These are phyloP conservation scores for Eupithecia insigniata DNA, from an alignment of 2,888 invertebrate genomes.

Conservation along the genomic window DNA sequence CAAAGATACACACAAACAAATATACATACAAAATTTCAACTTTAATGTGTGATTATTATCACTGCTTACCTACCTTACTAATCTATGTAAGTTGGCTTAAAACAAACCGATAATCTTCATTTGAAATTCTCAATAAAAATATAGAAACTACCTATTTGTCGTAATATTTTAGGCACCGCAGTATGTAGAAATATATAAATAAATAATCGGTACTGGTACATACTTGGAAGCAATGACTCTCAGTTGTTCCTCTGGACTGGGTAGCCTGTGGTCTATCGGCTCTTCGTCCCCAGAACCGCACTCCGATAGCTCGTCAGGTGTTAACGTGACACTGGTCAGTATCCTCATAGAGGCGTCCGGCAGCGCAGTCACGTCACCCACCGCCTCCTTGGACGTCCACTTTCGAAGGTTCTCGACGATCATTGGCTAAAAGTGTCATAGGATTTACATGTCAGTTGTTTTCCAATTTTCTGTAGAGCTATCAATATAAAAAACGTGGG, in stretches of 20 bases:
- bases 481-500: neutral
- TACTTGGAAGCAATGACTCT: conserved; percentile 93
- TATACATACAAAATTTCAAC: neutral
- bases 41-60: neutral
- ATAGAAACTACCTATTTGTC: neutral
- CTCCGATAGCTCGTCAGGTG: conserved; percentile 81
- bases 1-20: too few relatives aligned
- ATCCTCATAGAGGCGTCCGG: conserved; percentile 91
- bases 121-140: neutral
- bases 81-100: neutral
- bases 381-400: conserved; percentile 93
- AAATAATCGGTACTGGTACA: conserved; percentile 9
- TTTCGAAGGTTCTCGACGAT: conserved; percentile 90
- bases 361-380: conserved; percentile 92
- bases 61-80: too few relatives aligned
- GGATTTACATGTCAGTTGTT: neutral
- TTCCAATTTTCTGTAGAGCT: neutral
- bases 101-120: neutral
- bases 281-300: conserved; percentile 86
- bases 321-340: conserved; percentile 77
- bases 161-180: neutral
- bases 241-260: conserved; percentile 94
- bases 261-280: conserved; percentile 92
- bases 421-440: conserved; percentile 86
- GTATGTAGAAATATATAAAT: neutral